These are phyloP conservation scores for Gambusia affinis DNA, from an alignment of 2,113 vertebrate genomes.

Conservation along the genomic window DNA sequence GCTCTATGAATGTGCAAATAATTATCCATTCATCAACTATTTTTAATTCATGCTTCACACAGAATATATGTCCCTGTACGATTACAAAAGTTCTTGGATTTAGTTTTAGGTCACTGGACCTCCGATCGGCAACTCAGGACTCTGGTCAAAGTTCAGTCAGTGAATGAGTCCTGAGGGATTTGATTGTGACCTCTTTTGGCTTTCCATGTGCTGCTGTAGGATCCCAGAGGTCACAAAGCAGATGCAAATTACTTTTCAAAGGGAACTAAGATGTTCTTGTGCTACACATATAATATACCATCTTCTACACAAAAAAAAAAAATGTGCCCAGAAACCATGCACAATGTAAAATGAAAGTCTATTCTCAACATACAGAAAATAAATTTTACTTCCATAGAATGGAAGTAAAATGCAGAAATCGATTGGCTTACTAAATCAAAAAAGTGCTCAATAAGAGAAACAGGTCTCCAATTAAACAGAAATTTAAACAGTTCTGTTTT, in stretches of 20 bases:
- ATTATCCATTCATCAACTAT: not conserved
- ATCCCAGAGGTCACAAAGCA: constrained; percentile 24
- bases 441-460: not conserved
- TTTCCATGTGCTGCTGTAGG: constrained; percentile 29
- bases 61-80: not conserved
- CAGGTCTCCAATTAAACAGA: not conserved
- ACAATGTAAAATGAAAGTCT: not conserved
- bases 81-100: not conserved
- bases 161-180: constrained; percentile 30
- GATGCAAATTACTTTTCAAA: constrained; percentile 29
- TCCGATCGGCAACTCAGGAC: constrained; percentile 14
- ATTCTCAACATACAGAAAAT: not conserved
- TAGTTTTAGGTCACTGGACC: not conserved
- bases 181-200: constrained; percentile 42
- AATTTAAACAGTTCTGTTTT: not conserved
- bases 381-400: not conserved
- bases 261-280: not conserved
- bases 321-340: not conserved
- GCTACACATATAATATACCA: not conserved
- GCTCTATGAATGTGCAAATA: not conserved
- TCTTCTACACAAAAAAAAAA: not conserved
- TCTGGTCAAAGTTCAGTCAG: constrained; percentile 42
- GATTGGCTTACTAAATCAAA: not conserved
- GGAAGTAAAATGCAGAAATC: not conserved
- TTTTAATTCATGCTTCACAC: not conserved